Conservation (phyloP, 2,888 invertebrate genomes). For the Heteromyza rotundicornis region DNA sequence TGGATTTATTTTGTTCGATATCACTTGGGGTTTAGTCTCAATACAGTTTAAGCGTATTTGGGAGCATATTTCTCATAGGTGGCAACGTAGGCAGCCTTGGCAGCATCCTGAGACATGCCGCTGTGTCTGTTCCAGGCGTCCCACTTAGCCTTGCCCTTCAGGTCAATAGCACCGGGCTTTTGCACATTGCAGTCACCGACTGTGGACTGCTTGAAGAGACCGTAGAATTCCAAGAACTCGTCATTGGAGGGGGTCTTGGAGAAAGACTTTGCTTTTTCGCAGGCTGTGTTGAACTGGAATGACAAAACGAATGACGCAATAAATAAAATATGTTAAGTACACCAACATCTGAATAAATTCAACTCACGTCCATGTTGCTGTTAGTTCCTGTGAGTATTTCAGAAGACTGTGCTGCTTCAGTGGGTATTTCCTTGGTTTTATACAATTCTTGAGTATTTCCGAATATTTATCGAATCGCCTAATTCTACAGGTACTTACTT, state of each 20-base stretch:
- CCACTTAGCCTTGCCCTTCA: constrained; percentile 94
- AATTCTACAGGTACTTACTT: no score
- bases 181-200: constrained; percentile 81
- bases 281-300: constrained; percentile 76
- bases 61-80: constrained; percentile 68
- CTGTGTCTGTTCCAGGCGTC: constrained; percentile 87
- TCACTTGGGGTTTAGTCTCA: no score
- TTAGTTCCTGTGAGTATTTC: no score
- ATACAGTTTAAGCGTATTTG: constrained; percentile 65
- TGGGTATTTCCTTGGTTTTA: no score
- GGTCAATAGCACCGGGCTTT: constrained; percentile 84
- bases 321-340: no score
- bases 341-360: no score
- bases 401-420: no score
- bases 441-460: no score
- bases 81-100: constrained; percentile 82
- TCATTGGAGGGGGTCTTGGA: constrained; percentile 78
- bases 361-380: no score
- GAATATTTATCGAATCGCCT: no score
- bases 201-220: constrained; percentile 83
- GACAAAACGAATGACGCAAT: no score
- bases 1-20: no score
- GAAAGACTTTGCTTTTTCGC: constrained; percentile 77
- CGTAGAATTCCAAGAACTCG: constrained; percentile 84
- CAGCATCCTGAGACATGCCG: constrained; percentile 77